Percentiles rank a stretch among this genome's conserved stretches.
These are phyloP conservation scores for Pempheris klunzingeri DNA, from an alignment of 2,797 vertebrate genomes.

Conservation along the genomic window DNA sequence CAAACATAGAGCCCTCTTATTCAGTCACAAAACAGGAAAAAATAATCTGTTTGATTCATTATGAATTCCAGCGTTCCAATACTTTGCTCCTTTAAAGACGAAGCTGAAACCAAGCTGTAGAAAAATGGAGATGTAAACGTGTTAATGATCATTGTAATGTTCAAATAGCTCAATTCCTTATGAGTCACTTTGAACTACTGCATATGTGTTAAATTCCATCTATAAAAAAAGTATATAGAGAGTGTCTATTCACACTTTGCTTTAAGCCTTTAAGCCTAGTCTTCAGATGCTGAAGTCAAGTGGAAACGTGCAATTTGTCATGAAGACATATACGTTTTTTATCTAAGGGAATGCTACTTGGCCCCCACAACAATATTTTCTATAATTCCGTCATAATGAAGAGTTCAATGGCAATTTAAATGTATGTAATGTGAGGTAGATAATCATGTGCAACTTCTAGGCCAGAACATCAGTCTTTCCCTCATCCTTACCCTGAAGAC, in stretches of 20 bases:
- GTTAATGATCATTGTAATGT: slow-evolving; percentile 24
- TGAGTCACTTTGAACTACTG: slow-evolving; percentile 2
- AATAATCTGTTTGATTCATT: slow-evolving; percentile 33
- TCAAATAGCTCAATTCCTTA: slow-evolving; percentile 3
- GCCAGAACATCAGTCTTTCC: background rate
- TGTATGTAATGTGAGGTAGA: background rate
- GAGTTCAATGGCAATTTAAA: slow-evolving; percentile 17
- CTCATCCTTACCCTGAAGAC: background rate
- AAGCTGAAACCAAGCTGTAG: slow-evolving; percentile 22
- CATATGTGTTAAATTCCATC: background rate
- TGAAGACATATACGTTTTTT: background rate
- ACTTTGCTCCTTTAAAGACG: slow-evolving; percentile 30
- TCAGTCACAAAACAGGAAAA: background rate
- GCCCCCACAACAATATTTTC: background rate
- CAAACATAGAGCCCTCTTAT: slow-evolving; percentile 27
- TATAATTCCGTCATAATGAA: background rate
- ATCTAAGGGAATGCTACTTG: slow-evolving; percentile 13
- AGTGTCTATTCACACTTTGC: background rate
- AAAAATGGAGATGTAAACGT: slow-evolving; percentile 27
- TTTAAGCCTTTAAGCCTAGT: background rate
- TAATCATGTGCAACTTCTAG: background rate
- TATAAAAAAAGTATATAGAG: background rate
- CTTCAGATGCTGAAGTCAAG: slow-evolving; percentile 4
- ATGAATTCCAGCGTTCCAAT: slow-evolving; percentile 29
- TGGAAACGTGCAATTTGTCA: slow-evolving; percentile 4